These are phyloP conservation scores for Neoitamus cyanurus DNA, from an alignment of 2,888 invertebrate genomes.

Conservation along the genomic window DNA sequence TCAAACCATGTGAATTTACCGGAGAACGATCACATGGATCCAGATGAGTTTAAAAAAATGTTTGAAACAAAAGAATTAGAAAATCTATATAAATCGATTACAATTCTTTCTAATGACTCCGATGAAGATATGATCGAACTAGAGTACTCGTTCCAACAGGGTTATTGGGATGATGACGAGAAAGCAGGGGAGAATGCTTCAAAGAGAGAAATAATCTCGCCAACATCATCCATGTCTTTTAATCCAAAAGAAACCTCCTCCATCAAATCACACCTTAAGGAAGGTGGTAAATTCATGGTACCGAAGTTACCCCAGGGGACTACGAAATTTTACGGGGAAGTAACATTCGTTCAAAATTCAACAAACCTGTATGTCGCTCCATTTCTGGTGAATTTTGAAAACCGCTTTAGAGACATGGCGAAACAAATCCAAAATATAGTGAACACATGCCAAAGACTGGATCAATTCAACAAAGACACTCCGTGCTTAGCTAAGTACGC, in stretches of 20 bases:
- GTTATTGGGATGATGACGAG: not conserved
- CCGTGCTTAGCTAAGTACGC: conserved; percentile 73
- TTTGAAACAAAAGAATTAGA: conserved; percentile 61
- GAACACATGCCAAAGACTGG: conserved; percentile 55
- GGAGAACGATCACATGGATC: conserved; percentile 55
- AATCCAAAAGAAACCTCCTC: conserved; percentile 61
- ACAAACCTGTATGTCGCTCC: conserved; percentile 61
- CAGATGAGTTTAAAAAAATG: conserved; percentile 56
- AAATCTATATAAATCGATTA: conserved; percentile 59
- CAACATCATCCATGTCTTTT: conserved; percentile 54
- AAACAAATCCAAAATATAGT: conserved; percentile 66
- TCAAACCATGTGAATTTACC: conserved; percentile 52
- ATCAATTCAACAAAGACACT: conserved; percentile 57
- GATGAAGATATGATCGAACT: conserved; percentile 37
- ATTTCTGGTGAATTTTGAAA: conserved; percentile 62
- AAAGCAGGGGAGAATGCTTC: not conserved
- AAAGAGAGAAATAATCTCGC: not conserved
- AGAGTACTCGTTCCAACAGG: not conserved
- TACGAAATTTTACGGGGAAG: conserved; percentile 58
- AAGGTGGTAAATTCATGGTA: conserved; percentile 56
- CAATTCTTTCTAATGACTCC: conserved; percentile 56
- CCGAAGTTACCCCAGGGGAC: conserved; percentile 58
- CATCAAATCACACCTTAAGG: conserved; percentile 47
- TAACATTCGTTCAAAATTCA: conserved; percentile 58
- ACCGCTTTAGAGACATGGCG: conserved; percentile 68